Conservation (phyloP, 2,888 invertebrate genomes). For the Perdita meconis region DNA sequence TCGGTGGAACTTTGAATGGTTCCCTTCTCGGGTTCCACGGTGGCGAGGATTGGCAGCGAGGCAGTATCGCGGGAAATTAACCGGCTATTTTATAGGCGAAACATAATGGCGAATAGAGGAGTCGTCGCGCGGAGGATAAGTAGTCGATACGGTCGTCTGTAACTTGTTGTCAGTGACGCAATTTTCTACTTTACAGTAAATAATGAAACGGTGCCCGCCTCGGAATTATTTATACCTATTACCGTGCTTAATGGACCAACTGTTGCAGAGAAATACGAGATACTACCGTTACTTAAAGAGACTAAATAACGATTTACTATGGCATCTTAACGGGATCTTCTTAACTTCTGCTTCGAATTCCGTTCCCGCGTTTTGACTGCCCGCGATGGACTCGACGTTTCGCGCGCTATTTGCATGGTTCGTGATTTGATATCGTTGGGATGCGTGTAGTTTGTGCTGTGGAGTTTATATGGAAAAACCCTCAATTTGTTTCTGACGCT, state of each 20-base stretch:
- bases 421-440: background rate
- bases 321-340: background rate
- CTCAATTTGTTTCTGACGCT: too few species aligned
- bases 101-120: slow-evolving; percentile 27
- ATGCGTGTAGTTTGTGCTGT: background rate
- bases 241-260: slow-evolving; percentile 31
- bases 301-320: background rate
- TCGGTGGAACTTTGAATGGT: slow-evolving; percentile 33
- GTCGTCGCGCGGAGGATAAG: slow-evolving; percentile 9
- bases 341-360: slow-evolving; percentile 19
- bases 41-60: background rate
- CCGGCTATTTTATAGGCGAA: slow-evolving; percentile 34
- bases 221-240: slow-evolving; percentile 42
- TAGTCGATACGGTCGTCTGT: slow-evolving; percentile 3
- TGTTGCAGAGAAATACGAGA: slow-evolving; percentile 10
- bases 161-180: slow-evolving; percentile 35
- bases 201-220: slow-evolving; percentile 17
- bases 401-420: background rate
- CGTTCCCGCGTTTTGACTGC: background rate
- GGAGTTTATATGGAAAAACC: too few species aligned
- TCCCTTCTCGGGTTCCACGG: slow-evolving; percentile 5
- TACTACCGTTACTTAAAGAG: slow-evolving; percentile 28
- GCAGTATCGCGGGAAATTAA: slow-evolving; percentile 29
- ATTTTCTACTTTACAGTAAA: slow-evolving; percentile 37
- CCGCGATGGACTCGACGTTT: background rate